A percentile compares a stretch with the other conserved stretches of the same genome.
Conservation (phyloP, 2,113 vertebrate species). For the Phrynosoma platyrhinos region DNA sequence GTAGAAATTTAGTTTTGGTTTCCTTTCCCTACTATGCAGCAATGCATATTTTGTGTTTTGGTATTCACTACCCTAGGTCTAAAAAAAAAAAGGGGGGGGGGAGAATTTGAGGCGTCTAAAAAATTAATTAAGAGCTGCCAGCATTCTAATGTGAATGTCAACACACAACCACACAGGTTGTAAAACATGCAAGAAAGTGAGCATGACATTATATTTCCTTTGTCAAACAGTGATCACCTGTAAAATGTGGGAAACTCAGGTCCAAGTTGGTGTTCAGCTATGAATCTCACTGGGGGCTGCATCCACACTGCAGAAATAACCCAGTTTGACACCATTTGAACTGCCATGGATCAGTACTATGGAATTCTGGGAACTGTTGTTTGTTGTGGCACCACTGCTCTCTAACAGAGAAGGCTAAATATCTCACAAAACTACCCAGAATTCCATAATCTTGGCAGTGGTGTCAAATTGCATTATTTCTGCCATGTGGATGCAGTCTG, state of each 20-base stretch:
- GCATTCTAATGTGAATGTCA: background rate
- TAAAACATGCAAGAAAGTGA: background rate
- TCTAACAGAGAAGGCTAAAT: no score
- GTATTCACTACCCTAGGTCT: background rate
- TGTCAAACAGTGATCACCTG: background rate
- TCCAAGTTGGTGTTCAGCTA: background rate
- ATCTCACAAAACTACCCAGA: no score
- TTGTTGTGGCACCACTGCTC: no score
- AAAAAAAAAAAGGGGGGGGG: background rate
- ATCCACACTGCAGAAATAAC: no score
- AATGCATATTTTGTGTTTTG: slow-evolving; percentile 1
- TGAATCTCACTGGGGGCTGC: background rate
- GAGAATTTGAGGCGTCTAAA: background rate
- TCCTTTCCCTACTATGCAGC: background rate
- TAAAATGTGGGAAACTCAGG: background rate
- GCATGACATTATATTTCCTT: background rate
- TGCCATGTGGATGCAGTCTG: no score
- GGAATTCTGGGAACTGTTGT: no score
- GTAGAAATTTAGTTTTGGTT: slow-evolving; percentile 26
- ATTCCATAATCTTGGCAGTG: no score
- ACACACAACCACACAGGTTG: background rate
- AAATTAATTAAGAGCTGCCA: background rate
- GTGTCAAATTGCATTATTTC: no score
- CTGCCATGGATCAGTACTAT: no score
- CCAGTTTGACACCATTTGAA: no score